Percentiles rank a stretch among this genome's conserved stretches.
phyloP scores from a whole-genome alignment of 2,113 vertebrate species.

The Xiphophorus hellerii region DNA sequence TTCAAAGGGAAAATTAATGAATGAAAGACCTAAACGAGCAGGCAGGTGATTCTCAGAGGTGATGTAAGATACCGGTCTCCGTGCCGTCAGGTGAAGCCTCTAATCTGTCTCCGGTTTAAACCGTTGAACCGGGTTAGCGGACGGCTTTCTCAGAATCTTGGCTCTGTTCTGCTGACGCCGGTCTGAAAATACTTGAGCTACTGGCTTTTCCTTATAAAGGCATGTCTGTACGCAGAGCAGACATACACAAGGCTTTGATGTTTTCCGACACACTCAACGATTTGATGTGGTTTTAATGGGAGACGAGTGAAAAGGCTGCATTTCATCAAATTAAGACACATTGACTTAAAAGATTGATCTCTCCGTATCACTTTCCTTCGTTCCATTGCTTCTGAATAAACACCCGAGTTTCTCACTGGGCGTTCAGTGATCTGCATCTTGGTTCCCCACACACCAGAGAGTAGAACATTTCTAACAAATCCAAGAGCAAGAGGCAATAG shows the following conservation, averaged over 20 bases:
- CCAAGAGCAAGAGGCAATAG: background rate
- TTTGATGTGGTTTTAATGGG: constrained; percentile 6
- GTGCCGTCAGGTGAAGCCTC: constrained; percentile 4
- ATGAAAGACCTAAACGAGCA: background rate
- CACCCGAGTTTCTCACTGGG: constrained; percentile 41
- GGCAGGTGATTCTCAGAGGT: background rate
- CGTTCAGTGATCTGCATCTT: constrained; percentile 38
- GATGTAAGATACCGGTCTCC: background rate
- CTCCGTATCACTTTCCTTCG: background rate
- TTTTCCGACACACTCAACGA: background rate
- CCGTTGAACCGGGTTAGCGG: constrained; percentile 32
- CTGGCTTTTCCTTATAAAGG: constrained; percentile 60
- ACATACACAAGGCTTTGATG: constrained; percentile 39
- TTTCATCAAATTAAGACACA: constrained; percentile 18
- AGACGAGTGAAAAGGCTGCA: background rate
- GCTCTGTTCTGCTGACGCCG: constrained; percentile 5
- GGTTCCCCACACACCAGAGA: constrained; percentile 19
- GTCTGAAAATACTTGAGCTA: constrained; percentile 42
- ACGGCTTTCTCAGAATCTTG: constrained; percentile 33
- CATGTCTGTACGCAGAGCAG: constrained; percentile 25
- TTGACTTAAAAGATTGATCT: background rate
- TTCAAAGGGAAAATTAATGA: background rate
- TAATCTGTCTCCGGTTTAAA: constrained; percentile 35
- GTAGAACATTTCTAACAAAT: constrained; percentile 45
- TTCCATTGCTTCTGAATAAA: constrained; percentile 37